These are phyloP conservation scores for Drosophila ezoana DNA, from an alignment of 2,888 invertebrate species.

Conservation along the genomic window DNA sequence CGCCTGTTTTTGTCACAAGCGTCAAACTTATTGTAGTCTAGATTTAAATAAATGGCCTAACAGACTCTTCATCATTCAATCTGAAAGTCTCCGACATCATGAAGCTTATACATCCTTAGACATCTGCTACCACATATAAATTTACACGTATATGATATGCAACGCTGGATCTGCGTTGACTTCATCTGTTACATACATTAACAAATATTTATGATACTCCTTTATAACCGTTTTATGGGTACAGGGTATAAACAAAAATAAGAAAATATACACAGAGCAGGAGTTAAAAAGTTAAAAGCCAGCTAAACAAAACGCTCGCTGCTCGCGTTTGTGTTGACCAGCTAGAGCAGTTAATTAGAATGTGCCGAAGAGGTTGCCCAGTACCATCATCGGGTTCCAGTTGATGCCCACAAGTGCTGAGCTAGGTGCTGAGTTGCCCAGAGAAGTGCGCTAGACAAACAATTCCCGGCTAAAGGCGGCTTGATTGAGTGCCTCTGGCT, in stretches of 20 bases:
- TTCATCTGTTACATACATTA: not conserved
- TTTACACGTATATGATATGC: too few relatives aligned
- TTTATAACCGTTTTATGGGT: constrained; percentile 9
- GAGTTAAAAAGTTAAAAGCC: constrained; percentile 77
- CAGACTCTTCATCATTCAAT: too few relatives aligned
- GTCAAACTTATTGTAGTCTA: too few relatives aligned
- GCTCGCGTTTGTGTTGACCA: constrained; percentile 79
- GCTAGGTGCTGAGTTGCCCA: constrained; percentile 38
- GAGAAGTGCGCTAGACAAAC: constrained; percentile 75
- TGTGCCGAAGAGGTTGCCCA: constrained; percentile 54
- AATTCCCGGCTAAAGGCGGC: constrained; percentile 63
- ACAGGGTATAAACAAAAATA: constrained; percentile 13
- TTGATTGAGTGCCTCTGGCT: constrained; percentile 70
- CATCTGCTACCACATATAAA: too few relatives aligned
- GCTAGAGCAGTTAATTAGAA: constrained; percentile 82
- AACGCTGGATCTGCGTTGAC: not conserved
- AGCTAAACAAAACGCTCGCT: constrained; percentile 68
- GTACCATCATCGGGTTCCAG: constrained; percentile 16
- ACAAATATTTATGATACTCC: not conserved
- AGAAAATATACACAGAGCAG: constrained; percentile 20
- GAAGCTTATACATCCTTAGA: too few relatives aligned
- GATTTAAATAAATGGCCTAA: too few relatives aligned
- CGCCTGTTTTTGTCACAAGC: too few relatives aligned
- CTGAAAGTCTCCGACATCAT: too few relatives aligned
- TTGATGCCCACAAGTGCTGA: constrained; percentile 27